These are phyloP conservation scores for Watsonalla cultraria DNA, from an alignment of 2,888 invertebrate genomes.

Conservation along the genomic window DNA sequence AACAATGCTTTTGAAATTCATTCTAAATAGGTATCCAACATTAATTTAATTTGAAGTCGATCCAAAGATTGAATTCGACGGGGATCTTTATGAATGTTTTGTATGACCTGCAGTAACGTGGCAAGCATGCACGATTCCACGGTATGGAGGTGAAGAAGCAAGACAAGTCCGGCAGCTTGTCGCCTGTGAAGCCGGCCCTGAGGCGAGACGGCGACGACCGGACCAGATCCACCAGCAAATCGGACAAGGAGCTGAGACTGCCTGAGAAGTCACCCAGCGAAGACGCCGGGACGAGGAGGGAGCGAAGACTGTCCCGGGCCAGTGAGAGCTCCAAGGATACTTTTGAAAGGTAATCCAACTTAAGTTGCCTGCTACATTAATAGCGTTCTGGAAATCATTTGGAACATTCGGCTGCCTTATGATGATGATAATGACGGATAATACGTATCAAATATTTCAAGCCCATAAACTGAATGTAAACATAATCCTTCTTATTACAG, in stretches of 20 bases:
- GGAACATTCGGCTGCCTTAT: too few species aligned
- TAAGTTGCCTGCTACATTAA: too few species aligned
- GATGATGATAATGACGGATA: too few species aligned
- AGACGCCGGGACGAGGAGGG: conserved; percentile 38
- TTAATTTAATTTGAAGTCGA: too few species aligned
- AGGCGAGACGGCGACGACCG: conserved; percentile 53
- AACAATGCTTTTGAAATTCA: too few species aligned
- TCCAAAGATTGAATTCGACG: too few species aligned
- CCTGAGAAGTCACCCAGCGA: conserved; percentile 65
- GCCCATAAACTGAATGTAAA: too few species aligned
- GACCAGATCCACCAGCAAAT: conserved; percentile 57
- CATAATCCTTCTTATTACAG: too few species aligned
- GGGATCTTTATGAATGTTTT: background rate
- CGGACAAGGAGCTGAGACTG: conserved; percentile 59
- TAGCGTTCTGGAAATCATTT: too few species aligned
- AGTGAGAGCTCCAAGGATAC: conserved; percentile 65
- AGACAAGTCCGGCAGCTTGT: conserved; percentile 66
- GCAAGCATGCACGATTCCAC: conserved; percentile 45
- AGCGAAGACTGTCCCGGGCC: conserved; percentile 50
- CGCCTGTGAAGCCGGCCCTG: conserved; percentile 54
- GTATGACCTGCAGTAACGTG: conserved; percentile 34
- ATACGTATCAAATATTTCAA: too few species aligned
- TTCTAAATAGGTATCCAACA: too few species aligned
- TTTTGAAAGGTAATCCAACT: conserved; percentile 34
- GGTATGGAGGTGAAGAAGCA: conserved; percentile 73